A percentile compares a stretch with the other conserved stretches of the same genome.
Conservation (phyloP, 1,140 invertebrate genomes). For the Drosophila orena region DNA sequence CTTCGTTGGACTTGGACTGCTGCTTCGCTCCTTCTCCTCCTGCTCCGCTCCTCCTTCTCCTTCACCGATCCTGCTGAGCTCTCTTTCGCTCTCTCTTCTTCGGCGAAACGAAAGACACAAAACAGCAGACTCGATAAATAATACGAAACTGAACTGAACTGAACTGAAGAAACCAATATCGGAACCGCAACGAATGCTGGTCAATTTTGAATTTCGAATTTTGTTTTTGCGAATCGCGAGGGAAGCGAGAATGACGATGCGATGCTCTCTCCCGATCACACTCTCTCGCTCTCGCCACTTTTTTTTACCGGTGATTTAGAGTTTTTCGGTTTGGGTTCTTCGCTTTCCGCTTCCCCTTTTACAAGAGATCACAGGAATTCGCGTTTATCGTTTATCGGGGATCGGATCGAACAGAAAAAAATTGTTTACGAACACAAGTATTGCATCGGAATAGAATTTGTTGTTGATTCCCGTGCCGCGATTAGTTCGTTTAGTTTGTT, state of each 20-base stretch:
- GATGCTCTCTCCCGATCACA: constrained; percentile 15
- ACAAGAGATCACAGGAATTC: constrained; percentile 50
- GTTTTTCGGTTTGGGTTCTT: not conserved
- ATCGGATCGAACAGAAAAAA: constrained; percentile 61
- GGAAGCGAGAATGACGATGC: constrained; percentile 32
- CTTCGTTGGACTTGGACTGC: constrained; percentile 40
- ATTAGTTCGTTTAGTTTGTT: constrained; percentile 26
- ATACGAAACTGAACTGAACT: constrained; percentile 40
- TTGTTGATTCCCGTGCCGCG: constrained; percentile 20
- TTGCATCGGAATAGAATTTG: not conserved
- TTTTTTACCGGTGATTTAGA: constrained; percentile 39
- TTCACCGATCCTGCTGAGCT: not conserved
- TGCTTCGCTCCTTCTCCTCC: constrained; percentile 14
- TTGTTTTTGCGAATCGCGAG: constrained; percentile 58
- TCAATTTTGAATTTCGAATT: constrained; percentile 72
- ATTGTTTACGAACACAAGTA: constrained; percentile 74
- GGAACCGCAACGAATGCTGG: constrained; percentile 22
- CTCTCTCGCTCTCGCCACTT: constrained; percentile 37
- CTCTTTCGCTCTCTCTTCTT: constrained; percentile 25
- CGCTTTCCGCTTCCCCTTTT: constrained; percentile 7
- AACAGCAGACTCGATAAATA: constrained; percentile 63
- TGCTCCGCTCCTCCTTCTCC: constrained; percentile 1
- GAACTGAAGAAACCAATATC: constrained; percentile 62
- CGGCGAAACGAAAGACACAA: constrained; percentile 38
- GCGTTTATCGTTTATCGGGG: constrained; percentile 34